Percentiles rank a stretch among this genome's conserved stretches.
These are phyloP conservation scores for Sterrhoptilus dennistouni DNA, from an alignment of 2,113 vertebrate species.

Conservation along the genomic window DNA sequence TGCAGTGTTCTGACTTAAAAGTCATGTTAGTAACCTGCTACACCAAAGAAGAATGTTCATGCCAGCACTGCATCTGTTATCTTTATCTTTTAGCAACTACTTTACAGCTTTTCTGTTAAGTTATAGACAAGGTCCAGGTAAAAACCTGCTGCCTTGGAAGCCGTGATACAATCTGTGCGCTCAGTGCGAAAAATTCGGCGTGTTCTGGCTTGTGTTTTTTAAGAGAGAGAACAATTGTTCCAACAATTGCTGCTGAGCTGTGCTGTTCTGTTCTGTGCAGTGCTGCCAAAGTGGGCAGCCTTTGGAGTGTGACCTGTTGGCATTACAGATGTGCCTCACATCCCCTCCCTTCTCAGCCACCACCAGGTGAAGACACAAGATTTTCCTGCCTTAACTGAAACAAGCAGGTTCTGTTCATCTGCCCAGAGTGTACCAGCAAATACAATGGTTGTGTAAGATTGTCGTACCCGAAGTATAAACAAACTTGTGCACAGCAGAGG, in stretches of 20 bases:
- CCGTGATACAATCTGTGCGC: not conserved
- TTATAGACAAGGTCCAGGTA: not conserved
- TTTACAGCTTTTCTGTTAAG: not conserved
- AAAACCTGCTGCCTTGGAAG: not conserved
- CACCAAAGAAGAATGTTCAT: not conserved
- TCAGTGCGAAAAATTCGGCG: fast-evolving
- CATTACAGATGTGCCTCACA: not conserved
- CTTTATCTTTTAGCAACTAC: not conserved
- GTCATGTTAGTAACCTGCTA: not conserved
- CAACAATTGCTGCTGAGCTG: not conserved
- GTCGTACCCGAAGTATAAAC: not conserved
- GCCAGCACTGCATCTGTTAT: not conserved
- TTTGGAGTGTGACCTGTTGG: not conserved
- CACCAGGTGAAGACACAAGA: not conserved
- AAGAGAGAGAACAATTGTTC: not conserved
- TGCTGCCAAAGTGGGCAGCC: not conserved
- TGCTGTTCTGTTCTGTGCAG: not conserved
- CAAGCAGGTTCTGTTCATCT: not conserved
- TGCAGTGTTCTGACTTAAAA: not conserved
- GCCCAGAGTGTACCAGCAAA: not conserved
- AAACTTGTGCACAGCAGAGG: not conserved
- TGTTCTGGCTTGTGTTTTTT: slow-evolving; percentile 2
- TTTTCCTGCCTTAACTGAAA: not conserved
- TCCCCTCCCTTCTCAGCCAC: not conserved
- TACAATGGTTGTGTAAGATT: not conserved